A percentile compares a stretch with the other conserved stretches of the same genome.
These are phyloP conservation scores for Sprattus sprattus DNA, from an alignment of 2,113 vertebrate species.

Conservation along the genomic window DNA sequence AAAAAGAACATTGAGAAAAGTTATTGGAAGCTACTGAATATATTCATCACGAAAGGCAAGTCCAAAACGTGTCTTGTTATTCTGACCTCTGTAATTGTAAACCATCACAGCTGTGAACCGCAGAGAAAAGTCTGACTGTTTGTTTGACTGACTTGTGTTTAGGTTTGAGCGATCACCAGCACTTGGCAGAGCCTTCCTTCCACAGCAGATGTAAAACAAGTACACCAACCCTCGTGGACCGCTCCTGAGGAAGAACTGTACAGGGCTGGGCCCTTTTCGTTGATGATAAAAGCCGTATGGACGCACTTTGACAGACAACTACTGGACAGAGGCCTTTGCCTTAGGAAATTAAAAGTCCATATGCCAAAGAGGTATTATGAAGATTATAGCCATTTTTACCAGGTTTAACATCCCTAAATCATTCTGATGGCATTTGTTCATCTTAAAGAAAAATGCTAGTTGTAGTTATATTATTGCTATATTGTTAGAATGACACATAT, in stretches of 20 bases:
- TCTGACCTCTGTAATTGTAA: neutral
- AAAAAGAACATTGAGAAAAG: neutral
- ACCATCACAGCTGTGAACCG: neutral
- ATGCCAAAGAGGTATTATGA: too few relatives aligned
- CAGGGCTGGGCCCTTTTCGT: neutral
- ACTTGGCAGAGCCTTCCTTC: too few relatives aligned
- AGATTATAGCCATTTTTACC: too few relatives aligned
- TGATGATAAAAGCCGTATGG: neutral
- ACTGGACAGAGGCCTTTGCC: neutral
- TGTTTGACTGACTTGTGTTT: conserved; percentile 1
- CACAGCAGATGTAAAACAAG: neutral
- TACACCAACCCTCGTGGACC: neutral
- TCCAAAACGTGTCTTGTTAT: neutral
- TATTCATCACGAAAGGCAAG: neutral
- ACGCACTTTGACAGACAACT: neutral
- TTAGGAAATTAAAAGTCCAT: too few relatives aligned
- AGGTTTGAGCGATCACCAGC: neutral
- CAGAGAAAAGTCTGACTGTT: neutral
- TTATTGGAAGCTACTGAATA: neutral
- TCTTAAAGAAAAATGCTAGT: too few relatives aligned
- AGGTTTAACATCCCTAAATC: too few relatives aligned
- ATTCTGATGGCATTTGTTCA: too few relatives aligned
- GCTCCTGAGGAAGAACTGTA: neutral
- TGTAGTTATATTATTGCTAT: too few relatives aligned
- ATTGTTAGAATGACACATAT: too few relatives aligned